Evolutionary conservation across 1,140 invertebrate species (phyloP).

Genomic region (Platyscapa corneri): DNA sequence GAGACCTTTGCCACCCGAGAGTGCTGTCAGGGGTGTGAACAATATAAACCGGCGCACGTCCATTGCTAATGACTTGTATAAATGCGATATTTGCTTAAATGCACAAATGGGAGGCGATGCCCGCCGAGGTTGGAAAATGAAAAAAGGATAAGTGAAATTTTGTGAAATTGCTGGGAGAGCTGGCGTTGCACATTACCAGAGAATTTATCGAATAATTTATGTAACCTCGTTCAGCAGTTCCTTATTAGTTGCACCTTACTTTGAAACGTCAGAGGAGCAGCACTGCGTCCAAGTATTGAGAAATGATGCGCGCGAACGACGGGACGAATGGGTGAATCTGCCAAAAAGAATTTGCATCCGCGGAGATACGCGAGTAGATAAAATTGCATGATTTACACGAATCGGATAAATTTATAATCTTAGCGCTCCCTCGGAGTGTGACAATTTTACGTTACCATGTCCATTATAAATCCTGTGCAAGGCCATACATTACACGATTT

Average conservation of each 20-base stretch:
- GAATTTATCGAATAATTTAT: background rate
- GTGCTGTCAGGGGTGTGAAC: background rate
- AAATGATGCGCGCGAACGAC: background rate
- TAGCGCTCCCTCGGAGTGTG: background rate
- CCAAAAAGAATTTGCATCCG: background rate
- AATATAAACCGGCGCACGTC: background rate
- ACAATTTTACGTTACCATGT: constrained; percentile 26
- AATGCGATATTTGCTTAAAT: no score
- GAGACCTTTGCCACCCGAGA: background rate
- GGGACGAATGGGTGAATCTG: background rate
- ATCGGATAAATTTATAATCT: background rate
- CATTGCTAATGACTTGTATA: no score
- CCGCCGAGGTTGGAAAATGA: no score
- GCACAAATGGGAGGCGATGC: no score
- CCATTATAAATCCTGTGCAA: constrained; percentile 43
- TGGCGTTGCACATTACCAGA: background rate
- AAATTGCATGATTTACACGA: constrained; percentile 20
- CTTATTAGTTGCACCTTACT: background rate
- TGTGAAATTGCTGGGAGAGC: background rate
- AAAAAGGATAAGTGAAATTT: background rate
- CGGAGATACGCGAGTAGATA: background rate
- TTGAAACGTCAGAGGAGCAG: background rate
- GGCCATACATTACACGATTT: constrained; percentile 47
- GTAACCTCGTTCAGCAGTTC: background rate
- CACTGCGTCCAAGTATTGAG: background rate